phyloP scores from a whole-genome alignment of 2,797 vertebrate species.

The Phalloptychus januarius region DNA sequence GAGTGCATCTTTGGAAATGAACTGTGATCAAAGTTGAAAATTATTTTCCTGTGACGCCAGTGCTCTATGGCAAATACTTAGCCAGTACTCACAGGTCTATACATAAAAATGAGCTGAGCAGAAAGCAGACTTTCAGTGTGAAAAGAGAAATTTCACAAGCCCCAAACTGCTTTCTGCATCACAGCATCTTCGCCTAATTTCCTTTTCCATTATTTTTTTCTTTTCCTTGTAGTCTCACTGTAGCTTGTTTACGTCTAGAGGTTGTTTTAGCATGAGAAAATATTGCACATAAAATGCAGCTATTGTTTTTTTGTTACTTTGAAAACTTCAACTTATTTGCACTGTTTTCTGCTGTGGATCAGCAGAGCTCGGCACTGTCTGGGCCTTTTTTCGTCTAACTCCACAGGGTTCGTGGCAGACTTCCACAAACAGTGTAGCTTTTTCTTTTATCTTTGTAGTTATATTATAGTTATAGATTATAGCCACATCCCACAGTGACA shows the following conservation, averaged over 20 bases:
- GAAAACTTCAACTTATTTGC: neutral
- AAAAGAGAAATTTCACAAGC: neutral
- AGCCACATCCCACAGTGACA: neutral
- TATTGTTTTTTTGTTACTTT: neutral
- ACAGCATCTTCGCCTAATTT: neutral
- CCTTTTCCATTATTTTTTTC: neutral
- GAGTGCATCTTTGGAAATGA: neutral
- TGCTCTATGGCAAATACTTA: neutral
- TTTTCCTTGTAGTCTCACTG: neutral
- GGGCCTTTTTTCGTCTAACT: neutral
- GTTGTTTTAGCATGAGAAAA: neutral
- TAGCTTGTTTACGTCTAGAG: neutral
- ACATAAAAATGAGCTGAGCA: neutral
- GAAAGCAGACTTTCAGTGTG: neutral
- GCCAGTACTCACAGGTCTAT: neutral
- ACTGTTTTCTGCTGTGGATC: neutral
- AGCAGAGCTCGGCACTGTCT: neutral
- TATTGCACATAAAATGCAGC: neutral
- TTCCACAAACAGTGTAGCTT: neutral
- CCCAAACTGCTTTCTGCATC: neutral
- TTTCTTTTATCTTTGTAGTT: neutral
- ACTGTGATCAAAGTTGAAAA: neutral
- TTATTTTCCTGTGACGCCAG: neutral
- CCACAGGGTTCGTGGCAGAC: neutral
- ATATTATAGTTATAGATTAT: neutral